Evolutionary conservation across 2,797 vertebrate genomes (phyloP).

Genomic region (Clamator glandarius): DNA sequence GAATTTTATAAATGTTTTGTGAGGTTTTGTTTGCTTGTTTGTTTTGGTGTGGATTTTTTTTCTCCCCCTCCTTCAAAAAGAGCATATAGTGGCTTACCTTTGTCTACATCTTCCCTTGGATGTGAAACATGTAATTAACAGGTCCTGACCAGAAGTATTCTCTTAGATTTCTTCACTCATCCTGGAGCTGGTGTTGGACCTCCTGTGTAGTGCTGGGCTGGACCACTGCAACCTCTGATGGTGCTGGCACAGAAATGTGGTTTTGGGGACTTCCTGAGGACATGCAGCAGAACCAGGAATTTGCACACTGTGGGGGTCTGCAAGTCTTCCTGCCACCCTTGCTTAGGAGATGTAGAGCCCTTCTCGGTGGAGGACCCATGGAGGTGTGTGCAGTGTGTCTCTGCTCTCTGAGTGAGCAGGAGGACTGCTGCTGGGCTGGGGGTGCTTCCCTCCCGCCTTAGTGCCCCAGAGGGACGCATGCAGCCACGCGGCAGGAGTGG

Average conservation of each 20-base stretch:
- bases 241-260: neutral
- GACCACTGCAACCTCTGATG: neutral
- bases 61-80: neutral
- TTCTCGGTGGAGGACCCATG: neutral
- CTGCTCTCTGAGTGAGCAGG: accelerated
- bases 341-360: neutral
- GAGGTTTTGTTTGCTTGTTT: neutral
- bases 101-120: neutral
- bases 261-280: neutral
- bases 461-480: accelerated
- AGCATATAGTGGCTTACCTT: neutral
- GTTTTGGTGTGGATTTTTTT: neutral
- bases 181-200: neutral
- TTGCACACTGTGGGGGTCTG: accelerated
- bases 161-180: neutral
- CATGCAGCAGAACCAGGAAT: neutral
- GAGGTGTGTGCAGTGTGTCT: neutral
- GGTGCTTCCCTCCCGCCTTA: neutral
- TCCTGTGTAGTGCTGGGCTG: neutral
- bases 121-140: neutral
- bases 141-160: neutral
- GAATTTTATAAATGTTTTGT: accelerated
- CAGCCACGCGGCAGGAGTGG: no score
- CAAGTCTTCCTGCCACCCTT: accelerated
- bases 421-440: neutral